Conservation (phyloP, 2,797 vertebrate genomes). For the Diplodus sargus region DNA sequence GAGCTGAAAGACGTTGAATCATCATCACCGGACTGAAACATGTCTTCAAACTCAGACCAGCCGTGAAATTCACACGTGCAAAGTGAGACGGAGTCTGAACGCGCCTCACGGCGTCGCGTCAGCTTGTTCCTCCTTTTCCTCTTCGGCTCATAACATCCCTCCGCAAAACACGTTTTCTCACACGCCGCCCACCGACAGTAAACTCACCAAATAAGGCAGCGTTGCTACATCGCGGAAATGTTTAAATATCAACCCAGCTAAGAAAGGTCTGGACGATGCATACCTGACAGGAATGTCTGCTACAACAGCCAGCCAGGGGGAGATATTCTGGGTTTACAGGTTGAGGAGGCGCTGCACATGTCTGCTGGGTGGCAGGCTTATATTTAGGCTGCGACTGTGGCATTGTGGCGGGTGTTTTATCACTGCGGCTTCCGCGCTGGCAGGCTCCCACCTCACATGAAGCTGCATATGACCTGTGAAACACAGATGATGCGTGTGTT, state of each 20-base stretch:
- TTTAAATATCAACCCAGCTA: not conserved
- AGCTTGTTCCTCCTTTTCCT: not conserved
- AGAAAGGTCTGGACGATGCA: not conserved
- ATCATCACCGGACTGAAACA: no score
- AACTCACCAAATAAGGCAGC: not conserved
- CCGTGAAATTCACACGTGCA: not conserved
- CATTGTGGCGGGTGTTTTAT: conserved; percentile 59
- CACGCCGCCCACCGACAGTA: not conserved
- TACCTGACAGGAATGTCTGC: conserved; percentile 15
- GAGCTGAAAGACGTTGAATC: no score
- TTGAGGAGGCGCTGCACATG: conserved; percentile 31
- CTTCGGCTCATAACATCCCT: not conserved
- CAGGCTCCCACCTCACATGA: conserved; percentile 37
- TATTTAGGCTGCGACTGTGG: conserved; percentile 53
- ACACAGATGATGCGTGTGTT: conserved; percentile 40
- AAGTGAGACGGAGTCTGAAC: not conserved
- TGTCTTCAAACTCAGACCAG: no score
- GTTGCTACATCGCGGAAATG: not conserved
- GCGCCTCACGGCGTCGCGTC: no score
- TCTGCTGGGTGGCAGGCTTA: conserved; percentile 52
- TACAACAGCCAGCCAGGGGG: not conserved
- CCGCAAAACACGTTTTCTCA: not conserved
- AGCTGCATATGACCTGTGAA: conserved; percentile 45
- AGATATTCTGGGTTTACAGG: conserved; percentile 36
- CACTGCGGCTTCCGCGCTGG: conserved; percentile 53